Evolutionary conservation across 2,797 vertebrate species (phyloP).

Genomic region (Sylvilagus floridanus): DNA sequence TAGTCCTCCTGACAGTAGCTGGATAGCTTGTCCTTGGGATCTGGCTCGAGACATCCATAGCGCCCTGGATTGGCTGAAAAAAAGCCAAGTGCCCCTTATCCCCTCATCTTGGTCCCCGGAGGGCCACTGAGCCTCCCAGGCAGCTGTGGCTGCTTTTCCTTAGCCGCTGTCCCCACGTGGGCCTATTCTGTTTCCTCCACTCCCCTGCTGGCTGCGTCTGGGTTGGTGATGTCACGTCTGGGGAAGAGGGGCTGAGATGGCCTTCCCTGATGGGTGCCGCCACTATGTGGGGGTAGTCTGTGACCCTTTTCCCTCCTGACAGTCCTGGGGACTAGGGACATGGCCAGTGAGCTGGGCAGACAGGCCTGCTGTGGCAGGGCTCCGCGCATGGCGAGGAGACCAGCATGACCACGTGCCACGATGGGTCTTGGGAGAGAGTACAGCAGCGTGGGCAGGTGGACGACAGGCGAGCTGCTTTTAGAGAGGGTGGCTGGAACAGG

Average conservation of each 20-base stretch:
- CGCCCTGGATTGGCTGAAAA: not conserved
- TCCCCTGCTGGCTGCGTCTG: not conserved
- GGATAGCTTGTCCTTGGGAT: slow-evolving; percentile 19
- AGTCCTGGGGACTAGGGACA: not conserved
- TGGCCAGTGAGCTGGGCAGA: not conserved
- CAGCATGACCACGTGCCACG: not conserved
- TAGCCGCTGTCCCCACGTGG: not conserved
- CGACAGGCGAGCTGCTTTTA: not conserved
- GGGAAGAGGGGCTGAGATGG: not conserved
- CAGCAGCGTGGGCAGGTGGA: not conserved
- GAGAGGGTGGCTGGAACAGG: not conserved
- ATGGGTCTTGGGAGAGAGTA: not conserved
- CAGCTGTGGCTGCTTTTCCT: not conserved
- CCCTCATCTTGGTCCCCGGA: not conserved
- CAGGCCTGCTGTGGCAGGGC: not conserved
- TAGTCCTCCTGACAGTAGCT: slow-evolving; percentile 58
- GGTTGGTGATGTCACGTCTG: not conserved
- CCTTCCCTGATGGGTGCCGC: not conserved
- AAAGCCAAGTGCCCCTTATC: not conserved
- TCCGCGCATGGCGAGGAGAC: not conserved
- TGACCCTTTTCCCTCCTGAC: not conserved
- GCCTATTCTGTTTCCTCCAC: not conserved
- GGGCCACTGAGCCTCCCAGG: not conserved
- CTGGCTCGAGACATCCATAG: not conserved
- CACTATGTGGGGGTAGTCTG: not conserved